Evolutionary conservation across 2,888 invertebrate genomes (phyloP).

Genomic region (Pecten maximus): DNA sequence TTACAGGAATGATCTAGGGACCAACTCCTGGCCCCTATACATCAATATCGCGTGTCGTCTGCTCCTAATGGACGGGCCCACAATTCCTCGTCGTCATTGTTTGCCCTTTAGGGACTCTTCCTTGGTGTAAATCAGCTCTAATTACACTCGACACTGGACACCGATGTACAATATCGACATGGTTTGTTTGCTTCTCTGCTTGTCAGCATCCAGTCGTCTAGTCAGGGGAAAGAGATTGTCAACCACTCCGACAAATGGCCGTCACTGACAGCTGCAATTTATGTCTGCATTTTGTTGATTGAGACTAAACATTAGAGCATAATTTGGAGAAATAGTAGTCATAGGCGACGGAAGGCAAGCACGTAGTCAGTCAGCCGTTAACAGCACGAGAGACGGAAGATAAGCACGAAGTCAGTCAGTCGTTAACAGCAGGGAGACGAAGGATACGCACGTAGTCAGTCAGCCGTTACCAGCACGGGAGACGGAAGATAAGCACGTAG

Average conservation of each 20-base stretch:
- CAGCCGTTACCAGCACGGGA: background rate
- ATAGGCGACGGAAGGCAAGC: background rate
- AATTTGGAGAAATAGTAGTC: background rate
- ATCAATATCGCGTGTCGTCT: background rate
- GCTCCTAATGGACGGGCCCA: background rate
- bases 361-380: background rate
- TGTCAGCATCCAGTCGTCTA: constrained; percentile 4
- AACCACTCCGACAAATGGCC: background rate
- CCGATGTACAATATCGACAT: background rate
- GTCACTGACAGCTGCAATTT: background rate
- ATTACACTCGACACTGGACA: background rate
- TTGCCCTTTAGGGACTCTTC: background rate
- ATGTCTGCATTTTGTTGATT: constrained; percentile 25
- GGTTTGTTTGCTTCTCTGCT: background rate
- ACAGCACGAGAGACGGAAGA: background rate
- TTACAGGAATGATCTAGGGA: background rate
- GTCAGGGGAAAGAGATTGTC: background rate
- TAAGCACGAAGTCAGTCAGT: background rate
- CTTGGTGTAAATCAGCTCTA: background rate
- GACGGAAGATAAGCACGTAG: background rate
- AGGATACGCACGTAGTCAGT: background rate
- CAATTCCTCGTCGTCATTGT: background rate
- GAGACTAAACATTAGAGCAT: background rate
- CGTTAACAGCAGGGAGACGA: background rate
- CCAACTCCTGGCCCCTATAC: background rate